Percentiles rank a stretch among this genome's conserved stretches.
Evolutionary conservation across 2,888 invertebrate species (phyloP).

Genomic region (Folsomia candida): DNA sequence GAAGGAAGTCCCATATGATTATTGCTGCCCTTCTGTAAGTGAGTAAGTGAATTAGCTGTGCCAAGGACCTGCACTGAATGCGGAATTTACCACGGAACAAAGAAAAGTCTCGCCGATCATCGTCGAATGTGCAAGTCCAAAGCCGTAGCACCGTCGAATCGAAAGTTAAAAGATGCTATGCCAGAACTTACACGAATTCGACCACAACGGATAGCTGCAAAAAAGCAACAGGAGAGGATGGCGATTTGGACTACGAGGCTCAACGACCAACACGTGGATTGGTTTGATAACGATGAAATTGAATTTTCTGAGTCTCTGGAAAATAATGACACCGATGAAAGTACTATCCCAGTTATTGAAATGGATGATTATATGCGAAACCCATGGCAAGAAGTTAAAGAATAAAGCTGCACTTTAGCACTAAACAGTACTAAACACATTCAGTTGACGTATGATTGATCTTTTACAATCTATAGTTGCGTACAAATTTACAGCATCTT

Average conservation of each 20-base stretch:
- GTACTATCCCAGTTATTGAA: background rate
- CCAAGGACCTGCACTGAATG: constrained; percentile 12
- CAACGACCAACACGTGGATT: constrained; percentile 20
- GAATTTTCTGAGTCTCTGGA: background rate
- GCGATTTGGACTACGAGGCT: constrained; percentile 14
- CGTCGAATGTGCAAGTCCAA: background rate
- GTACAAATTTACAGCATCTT: too few species aligned
- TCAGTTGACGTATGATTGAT: too few species aligned
- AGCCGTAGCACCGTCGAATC: constrained; percentile 6
- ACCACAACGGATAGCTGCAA: constrained; percentile 15
- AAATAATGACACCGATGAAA: background rate
- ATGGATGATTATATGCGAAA: too few species aligned
- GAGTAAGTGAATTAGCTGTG: background rate
- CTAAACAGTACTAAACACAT: too few species aligned
- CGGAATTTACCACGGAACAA: constrained; percentile 12
- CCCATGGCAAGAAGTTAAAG: too few species aligned
- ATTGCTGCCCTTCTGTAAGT: constrained; percentile 15
- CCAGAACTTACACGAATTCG: background rate
- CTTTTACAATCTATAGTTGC: too few species aligned
- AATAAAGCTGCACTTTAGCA: too few species aligned
- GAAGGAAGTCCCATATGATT: too few species aligned
- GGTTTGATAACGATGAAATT: constrained; percentile 19
- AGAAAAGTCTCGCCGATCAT: constrained; percentile 12
- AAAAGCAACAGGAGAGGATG: constrained; percentile 13
- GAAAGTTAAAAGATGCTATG: background rate